A percentile compares a stretch with the other conserved stretches of the same genome.
Evolutionary conservation across 2,888 invertebrate species (phyloP).

Genomic region (Seladonia tumulorum): DNA sequence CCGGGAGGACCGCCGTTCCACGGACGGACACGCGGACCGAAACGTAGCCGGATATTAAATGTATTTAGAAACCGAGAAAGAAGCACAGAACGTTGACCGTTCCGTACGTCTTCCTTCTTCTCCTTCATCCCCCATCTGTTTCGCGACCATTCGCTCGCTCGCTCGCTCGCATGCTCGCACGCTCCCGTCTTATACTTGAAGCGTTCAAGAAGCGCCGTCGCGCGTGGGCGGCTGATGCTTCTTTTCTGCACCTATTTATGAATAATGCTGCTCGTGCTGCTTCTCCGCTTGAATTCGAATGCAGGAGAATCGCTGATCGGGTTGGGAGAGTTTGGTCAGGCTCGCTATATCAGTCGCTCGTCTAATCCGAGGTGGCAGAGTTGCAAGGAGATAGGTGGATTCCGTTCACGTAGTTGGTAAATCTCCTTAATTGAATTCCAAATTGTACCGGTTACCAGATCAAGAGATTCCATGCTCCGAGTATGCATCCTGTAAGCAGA

Average conservation of each 20-base stretch:
- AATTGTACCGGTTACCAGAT: background rate
- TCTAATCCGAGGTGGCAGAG: background rate
- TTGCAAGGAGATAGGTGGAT: background rate
- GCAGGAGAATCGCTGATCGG: background rate
- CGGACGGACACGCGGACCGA: background rate
- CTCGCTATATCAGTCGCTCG: background rate
- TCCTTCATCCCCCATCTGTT: slow-evolving; percentile 23
- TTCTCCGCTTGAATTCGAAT: background rate
- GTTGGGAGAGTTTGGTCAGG: background rate
- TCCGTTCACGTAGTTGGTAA: background rate
- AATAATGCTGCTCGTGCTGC: slow-evolving; percentile 35
- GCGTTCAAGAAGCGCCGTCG: slow-evolving; percentile 29
- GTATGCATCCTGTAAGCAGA: background rate
- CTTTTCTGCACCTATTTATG: slow-evolving; percentile 48
- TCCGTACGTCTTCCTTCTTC: slow-evolving; percentile 37
- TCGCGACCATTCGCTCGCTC: slow-evolving; percentile 16
- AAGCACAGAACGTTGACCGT: slow-evolving; percentile 68
- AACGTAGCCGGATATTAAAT: slow-evolving; percentile 52
- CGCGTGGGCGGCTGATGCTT: slow-evolving; percentile 41
- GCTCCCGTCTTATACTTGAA: slow-evolving; percentile 42
- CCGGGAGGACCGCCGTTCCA: background rate
- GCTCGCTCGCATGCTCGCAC: background rate
- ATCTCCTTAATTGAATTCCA: background rate
- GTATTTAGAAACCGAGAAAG: slow-evolving; percentile 61
- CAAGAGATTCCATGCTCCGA: background rate